Conservation (phyloP, 1,140 invertebrate genomes). For the Drosophila bocki region DNA sequence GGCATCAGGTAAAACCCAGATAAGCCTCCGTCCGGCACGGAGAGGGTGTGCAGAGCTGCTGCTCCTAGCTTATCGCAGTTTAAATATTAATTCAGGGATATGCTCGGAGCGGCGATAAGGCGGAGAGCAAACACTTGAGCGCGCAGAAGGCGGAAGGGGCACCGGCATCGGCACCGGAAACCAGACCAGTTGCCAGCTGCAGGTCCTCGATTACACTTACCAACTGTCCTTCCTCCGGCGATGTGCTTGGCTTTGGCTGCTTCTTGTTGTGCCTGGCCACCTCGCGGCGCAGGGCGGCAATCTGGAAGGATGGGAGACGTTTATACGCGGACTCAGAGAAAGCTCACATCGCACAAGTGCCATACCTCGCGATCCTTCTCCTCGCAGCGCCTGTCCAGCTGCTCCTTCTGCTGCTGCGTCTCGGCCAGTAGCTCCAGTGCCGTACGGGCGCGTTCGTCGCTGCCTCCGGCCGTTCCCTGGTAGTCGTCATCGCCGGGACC, state of each 20-base stretch:
- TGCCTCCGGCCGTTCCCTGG: slow-evolving; percentile 33
- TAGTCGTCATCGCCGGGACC: slow-evolving; percentile 83
- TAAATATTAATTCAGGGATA: slow-evolving; percentile 82
- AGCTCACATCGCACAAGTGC: slow-evolving; percentile 40
- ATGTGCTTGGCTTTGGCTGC: slow-evolving; percentile 13
- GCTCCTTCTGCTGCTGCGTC: slow-evolving; percentile 86
- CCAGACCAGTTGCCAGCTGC: slow-evolving; percentile 13
- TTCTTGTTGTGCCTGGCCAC: slow-evolving; percentile 54
- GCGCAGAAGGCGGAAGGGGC: slow-evolving; percentile 19
- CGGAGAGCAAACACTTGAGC: slow-evolving; percentile 36
- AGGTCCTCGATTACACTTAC: slow-evolving; percentile 35
- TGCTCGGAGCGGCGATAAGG: slow-evolving; percentile 35
- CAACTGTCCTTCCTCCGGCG: slow-evolving; percentile 11
- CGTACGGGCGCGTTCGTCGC: slow-evolving; percentile 53
- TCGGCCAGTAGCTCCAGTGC: slow-evolving; percentile 84
- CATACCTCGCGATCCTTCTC: slow-evolving; percentile 88
- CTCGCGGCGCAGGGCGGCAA: slow-evolving; percentile 72
- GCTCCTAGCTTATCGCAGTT: slow-evolving; percentile 73
- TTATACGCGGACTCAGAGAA: not conserved
- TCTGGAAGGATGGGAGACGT: slow-evolving; percentile 41
- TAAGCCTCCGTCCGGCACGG: slow-evolving; percentile 18
- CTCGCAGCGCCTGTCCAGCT: slow-evolving; percentile 87
- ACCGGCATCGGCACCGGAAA: slow-evolving; percentile 15
- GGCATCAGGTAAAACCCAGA: slow-evolving; percentile 59
- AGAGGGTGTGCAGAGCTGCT: slow-evolving; percentile 11